Conservation (phyloP, 2,888 invertebrate genomes). For the Dryocosmus kuriphilus region DNA sequence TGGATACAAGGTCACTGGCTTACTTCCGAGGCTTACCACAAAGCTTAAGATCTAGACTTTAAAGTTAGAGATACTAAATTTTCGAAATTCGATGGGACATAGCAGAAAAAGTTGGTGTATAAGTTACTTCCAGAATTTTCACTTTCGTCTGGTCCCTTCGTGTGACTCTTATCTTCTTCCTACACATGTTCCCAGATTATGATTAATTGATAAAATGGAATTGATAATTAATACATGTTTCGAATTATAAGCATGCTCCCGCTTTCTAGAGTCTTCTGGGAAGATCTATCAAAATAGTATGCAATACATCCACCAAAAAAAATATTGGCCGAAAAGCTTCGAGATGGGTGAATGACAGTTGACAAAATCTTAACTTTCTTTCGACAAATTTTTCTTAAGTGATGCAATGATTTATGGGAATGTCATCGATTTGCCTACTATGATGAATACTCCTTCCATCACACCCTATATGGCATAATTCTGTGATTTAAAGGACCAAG, state of each 20-base stretch:
- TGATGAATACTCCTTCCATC: background rate
- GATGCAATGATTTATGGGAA: background rate
- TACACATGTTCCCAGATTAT: conserved; percentile 36
- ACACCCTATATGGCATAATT: background rate
- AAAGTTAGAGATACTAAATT: conserved; percentile 19
- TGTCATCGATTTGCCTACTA: background rate
- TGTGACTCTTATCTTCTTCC: conserved; percentile 57
- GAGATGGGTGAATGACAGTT: too few relatives aligned
- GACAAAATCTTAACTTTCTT: background rate
- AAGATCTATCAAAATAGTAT: background rate
- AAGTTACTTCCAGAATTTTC: conserved; percentile 56
- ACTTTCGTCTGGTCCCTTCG: conserved; percentile 73
- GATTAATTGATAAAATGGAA: conserved; percentile 21
- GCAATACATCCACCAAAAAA: background rate
- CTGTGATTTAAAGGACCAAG: background rate
- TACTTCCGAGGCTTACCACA: conserved; percentile 24
- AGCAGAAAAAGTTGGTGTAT: conserved; percentile 33
- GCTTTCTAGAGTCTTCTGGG: background rate
- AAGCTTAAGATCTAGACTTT: conserved; percentile 34
- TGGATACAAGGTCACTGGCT: conserved; percentile 2
- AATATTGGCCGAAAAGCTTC: background rate
- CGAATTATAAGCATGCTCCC: background rate
- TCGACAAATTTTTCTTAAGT: background rate
- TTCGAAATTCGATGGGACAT: conserved; percentile 19
- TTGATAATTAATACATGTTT: conserved; percentile 3